These are phyloP conservation scores for Acanthaster planci DNA, from an alignment of 35 echinoderm and acorn worm species.

Conservation along the genomic window DNA sequence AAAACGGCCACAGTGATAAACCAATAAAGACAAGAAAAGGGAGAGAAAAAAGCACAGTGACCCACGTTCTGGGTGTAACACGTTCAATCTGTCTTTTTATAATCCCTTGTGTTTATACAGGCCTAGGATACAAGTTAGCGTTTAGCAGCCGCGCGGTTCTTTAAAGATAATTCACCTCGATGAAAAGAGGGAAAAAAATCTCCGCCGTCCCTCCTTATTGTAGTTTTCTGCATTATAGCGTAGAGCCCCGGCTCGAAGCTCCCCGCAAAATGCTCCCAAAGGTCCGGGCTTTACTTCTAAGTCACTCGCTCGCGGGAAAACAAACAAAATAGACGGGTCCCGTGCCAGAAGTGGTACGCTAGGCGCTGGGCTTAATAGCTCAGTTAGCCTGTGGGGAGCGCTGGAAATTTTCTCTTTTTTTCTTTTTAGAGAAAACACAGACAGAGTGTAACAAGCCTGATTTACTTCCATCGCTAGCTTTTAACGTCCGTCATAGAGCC, in stretches of 20 bases:
- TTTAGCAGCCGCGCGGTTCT: background rate
- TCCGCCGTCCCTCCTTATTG: too few species aligned
- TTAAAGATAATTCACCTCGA: background rate
- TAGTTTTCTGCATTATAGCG: too few species aligned
- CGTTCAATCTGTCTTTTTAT: background rate
- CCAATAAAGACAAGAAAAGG: background rate
- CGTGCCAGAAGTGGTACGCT: background rate
- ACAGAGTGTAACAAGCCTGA: conserved; percentile 24
- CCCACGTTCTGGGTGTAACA: background rate
- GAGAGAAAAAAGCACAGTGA: background rate
- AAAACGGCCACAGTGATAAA: background rate
- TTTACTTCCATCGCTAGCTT: background rate
- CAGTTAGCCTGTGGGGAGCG: background rate
- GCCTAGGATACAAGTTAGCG: background rate
- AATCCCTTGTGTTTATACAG: conserved; percentile 28
- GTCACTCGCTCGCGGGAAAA: conserved; percentile 25
- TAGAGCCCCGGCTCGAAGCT: background rate
- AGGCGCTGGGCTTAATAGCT: background rate
- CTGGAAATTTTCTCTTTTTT: background rate
- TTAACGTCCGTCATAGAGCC: conserved; percentile 8
- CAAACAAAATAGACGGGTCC: conserved; percentile 23
- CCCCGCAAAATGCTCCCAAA: background rate
- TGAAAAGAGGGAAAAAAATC: too few species aligned
- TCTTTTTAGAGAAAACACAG: conserved; percentile 3
- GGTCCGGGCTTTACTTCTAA: conserved; percentile 27